Conservation (phyloP, 2,113 vertebrate species). For the Microcebus ravelobensis region DNA sequence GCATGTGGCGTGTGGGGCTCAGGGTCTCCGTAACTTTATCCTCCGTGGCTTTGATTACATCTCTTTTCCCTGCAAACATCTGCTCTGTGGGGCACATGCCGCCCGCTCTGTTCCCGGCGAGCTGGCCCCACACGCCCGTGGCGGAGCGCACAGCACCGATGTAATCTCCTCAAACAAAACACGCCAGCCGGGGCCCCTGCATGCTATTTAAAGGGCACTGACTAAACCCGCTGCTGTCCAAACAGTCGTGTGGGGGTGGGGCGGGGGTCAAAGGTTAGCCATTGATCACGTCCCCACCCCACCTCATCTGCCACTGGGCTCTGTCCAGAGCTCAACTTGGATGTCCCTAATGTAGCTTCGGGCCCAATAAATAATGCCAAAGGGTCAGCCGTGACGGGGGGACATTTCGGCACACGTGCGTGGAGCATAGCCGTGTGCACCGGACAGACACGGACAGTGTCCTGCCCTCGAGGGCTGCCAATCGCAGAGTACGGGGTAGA, state of each 20-base stretch:
- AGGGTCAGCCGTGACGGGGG: neutral
- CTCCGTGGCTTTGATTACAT: constrained; percentile 53
- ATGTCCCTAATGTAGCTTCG: neutral
- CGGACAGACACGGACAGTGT: fast-evolving
- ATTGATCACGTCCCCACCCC: neutral
- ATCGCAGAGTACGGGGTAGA: fast-evolving
- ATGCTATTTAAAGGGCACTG: constrained; percentile 68
- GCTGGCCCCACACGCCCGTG: constrained; percentile 70
- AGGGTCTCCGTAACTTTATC: constrained; percentile 21
- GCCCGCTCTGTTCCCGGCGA: constrained; percentile 49
- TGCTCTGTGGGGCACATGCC: constrained; percentile 67
- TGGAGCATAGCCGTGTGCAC: fast-evolving
- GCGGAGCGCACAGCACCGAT: constrained; percentile 38
- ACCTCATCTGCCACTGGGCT: neutral
- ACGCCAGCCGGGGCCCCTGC: constrained; percentile 55
- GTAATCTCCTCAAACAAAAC: constrained; percentile 65
- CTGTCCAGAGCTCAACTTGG: neutral
- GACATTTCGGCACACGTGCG: neutral
- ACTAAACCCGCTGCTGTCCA: constrained; percentile 69
- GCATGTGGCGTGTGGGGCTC: fast-evolving
- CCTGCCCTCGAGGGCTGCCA: neutral
- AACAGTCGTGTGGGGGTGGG: constrained; percentile 59
- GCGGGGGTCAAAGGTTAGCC: constrained; percentile 53
- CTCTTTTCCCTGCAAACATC: constrained; percentile 60
- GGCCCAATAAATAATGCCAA: neutral